Evolutionary conservation across 92 coral and sea anemone genomes (phyloP), one percentile per base, ranked within the genome.

Genomic region (Metridium senile): DNA sequence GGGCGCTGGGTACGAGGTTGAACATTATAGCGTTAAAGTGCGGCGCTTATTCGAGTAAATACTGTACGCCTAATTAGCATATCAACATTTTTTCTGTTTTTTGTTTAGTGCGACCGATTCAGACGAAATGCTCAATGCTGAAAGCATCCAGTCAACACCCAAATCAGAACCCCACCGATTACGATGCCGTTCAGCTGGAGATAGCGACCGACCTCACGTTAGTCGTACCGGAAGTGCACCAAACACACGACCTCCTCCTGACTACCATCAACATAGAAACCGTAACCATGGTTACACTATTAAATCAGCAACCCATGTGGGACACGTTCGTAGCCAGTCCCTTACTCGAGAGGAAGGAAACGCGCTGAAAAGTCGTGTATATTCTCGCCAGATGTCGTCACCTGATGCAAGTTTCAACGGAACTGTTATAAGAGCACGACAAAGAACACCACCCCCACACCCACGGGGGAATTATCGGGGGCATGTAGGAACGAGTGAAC

Each of bases 281-380:
- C 66, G 75, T 22, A 75, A 74, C 71, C 80, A 75, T 59, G 63
- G 72, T 63, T 62, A 64, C 80, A 45, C 80, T 29, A 69, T 68
- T 49, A 56, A 74, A 25, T n/a, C 81, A 33, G 46, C 72, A 68
- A 47, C 59, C 33, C 53, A 77, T 43, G 83, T 68, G 61, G 62
- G 75, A 68, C 89, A 89, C 33, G 53, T 64, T 21, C 86, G 93
- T 31, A 88, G 93, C 76, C 78, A 77, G n/a, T 82, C 88, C 3
- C 56, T 79, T 18, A 79, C 80, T 62, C 84, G 85, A 19, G 83
- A 88, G 17, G 84, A 78, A 53, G 83, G 82, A 0, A 83, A 82
- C 43, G 62, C 75, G 11, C 78, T 77, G 26, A 87, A 79, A 30
- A 77, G 77, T 18, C 66, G 82, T 29, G 25, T 61, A 21, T 71